These are phyloP conservation scores for Manis pentadactyla DNA, from an alignment of 2,797 vertebrate species.

Conservation along the genomic window DNA sequence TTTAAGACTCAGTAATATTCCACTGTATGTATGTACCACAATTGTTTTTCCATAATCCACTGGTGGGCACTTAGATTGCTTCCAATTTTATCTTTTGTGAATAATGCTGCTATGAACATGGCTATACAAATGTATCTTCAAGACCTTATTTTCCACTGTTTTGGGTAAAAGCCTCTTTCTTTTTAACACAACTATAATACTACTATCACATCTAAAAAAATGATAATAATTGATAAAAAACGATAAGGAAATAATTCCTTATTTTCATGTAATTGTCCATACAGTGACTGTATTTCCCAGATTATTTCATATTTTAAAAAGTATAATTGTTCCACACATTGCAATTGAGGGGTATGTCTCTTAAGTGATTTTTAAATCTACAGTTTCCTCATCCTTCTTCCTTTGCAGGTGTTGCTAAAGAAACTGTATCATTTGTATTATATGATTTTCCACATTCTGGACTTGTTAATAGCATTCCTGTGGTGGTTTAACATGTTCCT, in stretches of 20 bases:
- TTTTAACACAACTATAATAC: not conserved
- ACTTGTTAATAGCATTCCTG: not conserved
- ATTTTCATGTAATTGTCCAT: constrained; percentile 3
- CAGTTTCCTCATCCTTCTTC: not conserved
- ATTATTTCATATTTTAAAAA: not conserved
- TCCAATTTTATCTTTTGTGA: not conserved
- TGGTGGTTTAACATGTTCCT: not conserved
- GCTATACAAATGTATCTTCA: not conserved
- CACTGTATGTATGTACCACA: not conserved
- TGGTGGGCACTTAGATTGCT: not conserved
- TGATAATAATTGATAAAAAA: not conserved
- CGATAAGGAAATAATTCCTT: not conserved
- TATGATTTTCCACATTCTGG: not conserved
- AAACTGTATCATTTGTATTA: not conserved
- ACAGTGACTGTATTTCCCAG: not conserved
- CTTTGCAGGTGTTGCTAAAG: not conserved
- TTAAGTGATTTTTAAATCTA: not conserved
- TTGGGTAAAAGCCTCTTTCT: not conserved
- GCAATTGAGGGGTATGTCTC: not conserved
- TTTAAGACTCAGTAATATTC: not conserved
- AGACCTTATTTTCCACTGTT: not conserved
- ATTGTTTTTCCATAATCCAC: not conserved
- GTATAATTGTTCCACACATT: not conserved
- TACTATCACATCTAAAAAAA: not conserved
- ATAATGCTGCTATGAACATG: not conserved